These are phyloP conservation scores for Planiliza haematocheilus DNA, from an alignment of 2,113 vertebrate species.

Conservation along the genomic window DNA sequence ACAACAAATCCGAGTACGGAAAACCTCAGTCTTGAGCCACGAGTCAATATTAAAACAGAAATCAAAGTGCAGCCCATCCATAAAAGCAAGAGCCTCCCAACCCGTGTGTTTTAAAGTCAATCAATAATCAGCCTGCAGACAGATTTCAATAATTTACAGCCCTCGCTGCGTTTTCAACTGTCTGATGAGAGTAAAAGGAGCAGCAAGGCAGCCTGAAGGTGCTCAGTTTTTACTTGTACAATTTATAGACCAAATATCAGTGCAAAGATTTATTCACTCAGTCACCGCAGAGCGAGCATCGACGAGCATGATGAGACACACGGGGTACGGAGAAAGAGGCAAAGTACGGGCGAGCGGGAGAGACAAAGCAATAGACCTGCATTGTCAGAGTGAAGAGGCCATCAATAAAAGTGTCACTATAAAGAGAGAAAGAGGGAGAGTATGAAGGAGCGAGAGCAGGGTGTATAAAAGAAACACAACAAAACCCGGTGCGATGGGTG, in stretches of 20 bases:
- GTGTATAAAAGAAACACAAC: constrained; percentile 74
- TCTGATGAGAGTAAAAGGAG: constrained; percentile 33
- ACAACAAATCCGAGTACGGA: constrained; percentile 24
- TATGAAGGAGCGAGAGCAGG: constrained; percentile 54
- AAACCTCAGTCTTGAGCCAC: constrained; percentile 28
- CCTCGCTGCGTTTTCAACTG: constrained; percentile 44
- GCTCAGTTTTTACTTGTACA: constrained; percentile 21
- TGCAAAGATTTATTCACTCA: constrained; percentile 36
- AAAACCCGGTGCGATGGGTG: constrained; percentile 59
- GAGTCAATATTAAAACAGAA: constrained; percentile 56
- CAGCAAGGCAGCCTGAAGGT: neutral
- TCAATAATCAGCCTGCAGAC: constrained; percentile 79
- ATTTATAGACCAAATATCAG: constrained; percentile 24
- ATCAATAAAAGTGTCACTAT: constrained; percentile 77
- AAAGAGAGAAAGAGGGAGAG: constrained; percentile 62
- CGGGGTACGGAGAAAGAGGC: constrained; percentile 13
- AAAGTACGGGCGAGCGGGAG: constrained; percentile 39
- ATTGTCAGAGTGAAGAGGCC: constrained; percentile 75
- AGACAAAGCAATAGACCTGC: constrained; percentile 69
- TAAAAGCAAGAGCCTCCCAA: constrained; percentile 55
- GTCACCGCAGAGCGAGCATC: constrained; percentile 9
- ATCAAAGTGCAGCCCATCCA: constrained; percentile 58
- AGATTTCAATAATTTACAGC: constrained; percentile 79
- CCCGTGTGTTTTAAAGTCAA: constrained; percentile 60
- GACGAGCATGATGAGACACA: constrained; percentile 19